Conservation (phyloP, 2,888 invertebrate genomes). For the Drosophila recens region DNA sequence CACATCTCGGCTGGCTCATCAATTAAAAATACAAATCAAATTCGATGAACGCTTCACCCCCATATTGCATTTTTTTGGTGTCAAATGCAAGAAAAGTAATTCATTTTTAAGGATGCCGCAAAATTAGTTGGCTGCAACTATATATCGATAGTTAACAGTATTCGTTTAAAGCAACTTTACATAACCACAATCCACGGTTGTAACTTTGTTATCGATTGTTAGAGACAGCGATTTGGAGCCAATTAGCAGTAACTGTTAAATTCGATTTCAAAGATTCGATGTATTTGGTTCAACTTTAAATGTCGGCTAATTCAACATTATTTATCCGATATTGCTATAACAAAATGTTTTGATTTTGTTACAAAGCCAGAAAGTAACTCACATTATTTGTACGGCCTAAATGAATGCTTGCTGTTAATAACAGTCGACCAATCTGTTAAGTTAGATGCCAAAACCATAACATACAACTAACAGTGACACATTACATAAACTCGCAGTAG, state of each 20-base stretch:
- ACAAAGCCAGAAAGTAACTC: not conserved
- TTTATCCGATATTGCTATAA: not conserved
- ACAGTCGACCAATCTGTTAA: slow-evolving; percentile 49
- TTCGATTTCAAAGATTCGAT: slow-evolving; percentile 2
- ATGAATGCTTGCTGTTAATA: slow-evolving; percentile 44
- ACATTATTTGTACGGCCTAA: not conserved
- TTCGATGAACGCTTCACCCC: slow-evolving; percentile 31
- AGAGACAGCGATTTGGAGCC: slow-evolving; percentile 11
- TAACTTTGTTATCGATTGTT: slow-evolving; percentile 22
- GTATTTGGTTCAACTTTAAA: slow-evolving; percentile 1
- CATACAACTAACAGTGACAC: slow-evolving; percentile 53
- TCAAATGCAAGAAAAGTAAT: slow-evolving; percentile 23
- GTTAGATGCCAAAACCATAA: slow-evolving; percentile 45
- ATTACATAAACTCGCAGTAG: slow-evolving; percentile 73
- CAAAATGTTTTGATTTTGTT: slow-evolving; percentile 1
- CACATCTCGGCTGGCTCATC: slow-evolving; percentile 25
- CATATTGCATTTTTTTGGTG: slow-evolving; percentile 36
- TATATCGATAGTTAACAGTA: slow-evolving; percentile 68
- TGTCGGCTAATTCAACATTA: not conserved
- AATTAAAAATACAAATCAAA: slow-evolving; percentile 30
- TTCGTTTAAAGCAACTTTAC: slow-evolving; percentile 59
- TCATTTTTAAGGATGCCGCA: slow-evolving; percentile 27
- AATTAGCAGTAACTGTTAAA: slow-evolving; percentile 14
- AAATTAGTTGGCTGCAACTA: slow-evolving; percentile 49
- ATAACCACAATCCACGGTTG: slow-evolving; percentile 45